phyloP scores from a whole-genome alignment of 2,888 invertebrate species.

The Dolomedes plantarius region DNA sequence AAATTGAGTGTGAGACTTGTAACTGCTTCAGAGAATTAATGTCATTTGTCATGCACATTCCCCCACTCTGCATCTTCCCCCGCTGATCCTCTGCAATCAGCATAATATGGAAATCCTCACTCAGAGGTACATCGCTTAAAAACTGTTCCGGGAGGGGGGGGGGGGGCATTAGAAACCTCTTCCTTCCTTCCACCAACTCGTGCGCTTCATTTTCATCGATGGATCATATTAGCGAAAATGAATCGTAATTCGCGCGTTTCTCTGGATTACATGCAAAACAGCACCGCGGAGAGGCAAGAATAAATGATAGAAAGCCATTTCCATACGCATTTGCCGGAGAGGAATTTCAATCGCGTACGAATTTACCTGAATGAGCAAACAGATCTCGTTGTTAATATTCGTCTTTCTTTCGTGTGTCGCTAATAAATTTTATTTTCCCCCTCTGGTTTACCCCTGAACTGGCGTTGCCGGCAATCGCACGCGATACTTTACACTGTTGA shows the following conservation, averaged over 20 bases:
- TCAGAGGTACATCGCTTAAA: not conserved
- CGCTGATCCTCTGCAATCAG: not conserved
- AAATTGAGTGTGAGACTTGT: not conserved
- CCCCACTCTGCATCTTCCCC: not conserved
- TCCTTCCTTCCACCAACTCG: not conserved
- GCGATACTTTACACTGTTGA: too few species aligned
- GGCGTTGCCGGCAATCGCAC: too few species aligned
- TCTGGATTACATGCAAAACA: not conserved
- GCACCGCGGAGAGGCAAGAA: not conserved
- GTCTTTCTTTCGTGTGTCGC: not conserved
- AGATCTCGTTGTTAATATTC: too few species aligned
- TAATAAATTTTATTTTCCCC: too few species aligned
- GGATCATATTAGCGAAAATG: not conserved
- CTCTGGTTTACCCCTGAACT: too few species aligned
- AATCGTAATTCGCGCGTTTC: not conserved
- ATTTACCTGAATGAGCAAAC: not conserved
- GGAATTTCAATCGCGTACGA: not conserved
- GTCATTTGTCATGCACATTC: not conserved
- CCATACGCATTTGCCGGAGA: not conserved
- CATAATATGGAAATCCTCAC: conserved; percentile 1
- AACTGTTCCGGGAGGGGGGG: not conserved
- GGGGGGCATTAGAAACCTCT: not conserved
- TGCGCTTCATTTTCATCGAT: conserved; percentile 1
- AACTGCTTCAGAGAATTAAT: not conserved
- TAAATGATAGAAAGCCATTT: not conserved